Conservation (phyloP, 2,113 vertebrate species). For the Erythrocebus patas region DNA sequence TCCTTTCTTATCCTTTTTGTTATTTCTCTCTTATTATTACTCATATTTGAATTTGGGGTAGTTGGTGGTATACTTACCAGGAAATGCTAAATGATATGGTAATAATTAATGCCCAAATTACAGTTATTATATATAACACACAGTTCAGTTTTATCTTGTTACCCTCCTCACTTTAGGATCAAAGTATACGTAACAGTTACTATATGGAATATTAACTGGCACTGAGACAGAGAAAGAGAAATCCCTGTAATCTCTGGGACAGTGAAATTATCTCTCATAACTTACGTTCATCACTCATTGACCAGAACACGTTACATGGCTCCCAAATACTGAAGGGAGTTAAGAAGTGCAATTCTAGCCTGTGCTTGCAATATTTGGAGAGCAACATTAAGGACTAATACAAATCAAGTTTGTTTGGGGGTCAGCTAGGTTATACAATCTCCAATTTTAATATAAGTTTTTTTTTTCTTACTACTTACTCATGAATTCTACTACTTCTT, state of each 20-base stretch:
- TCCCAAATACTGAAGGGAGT: neutral
- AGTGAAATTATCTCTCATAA: neutral
- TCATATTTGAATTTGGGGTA: neutral
- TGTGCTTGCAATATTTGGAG: neutral
- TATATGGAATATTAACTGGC: neutral
- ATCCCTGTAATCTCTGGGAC: neutral
- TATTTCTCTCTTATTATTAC: neutral
- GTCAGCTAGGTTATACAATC: neutral
- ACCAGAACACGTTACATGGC: neutral
- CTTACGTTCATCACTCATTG: neutral
- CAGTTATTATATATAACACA: neutral
- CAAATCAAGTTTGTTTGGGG: neutral
- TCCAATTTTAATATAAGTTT: neutral
- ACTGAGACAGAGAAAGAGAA: neutral
- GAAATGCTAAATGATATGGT: neutral
- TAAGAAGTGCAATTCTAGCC: neutral
- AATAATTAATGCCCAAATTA: neutral
- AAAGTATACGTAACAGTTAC: neutral
- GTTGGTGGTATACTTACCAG: fast-evolving
- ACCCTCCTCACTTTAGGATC: neutral
- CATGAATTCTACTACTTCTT: neutral
- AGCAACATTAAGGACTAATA: neutral
- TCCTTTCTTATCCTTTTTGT: neutral
- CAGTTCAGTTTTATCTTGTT: neutral
- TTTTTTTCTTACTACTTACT: neutral